Percentiles rank a stretch among this genome's conserved stretches.
phyloP scores from a whole-genome alignment of 2,888 invertebrate genomes.

The Cheilosia scutellata region DNA sequence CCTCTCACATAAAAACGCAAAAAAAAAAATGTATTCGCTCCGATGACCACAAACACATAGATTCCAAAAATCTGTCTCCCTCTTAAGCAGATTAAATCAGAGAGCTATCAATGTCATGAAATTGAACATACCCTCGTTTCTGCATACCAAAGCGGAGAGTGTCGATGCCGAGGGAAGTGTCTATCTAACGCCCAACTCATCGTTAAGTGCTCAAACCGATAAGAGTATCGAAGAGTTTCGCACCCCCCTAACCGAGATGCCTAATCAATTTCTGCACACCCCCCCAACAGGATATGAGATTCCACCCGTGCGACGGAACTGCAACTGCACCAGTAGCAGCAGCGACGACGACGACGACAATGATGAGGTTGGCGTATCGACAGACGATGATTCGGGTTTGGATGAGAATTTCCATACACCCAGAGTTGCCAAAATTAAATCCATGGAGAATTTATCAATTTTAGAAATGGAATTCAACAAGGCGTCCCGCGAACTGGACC shows the following conservation, averaged over 20 bases:
- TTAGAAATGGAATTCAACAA: conserved; percentile 83
- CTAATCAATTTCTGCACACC: conserved; percentile 78
- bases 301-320: conserved; percentile 77
- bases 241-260: conserved; percentile 82
- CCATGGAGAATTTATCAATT: conserved; percentile 83
- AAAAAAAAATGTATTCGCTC: conserved; percentile 45
- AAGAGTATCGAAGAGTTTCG: conserved; percentile 81
- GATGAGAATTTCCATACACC: conserved; percentile 84
- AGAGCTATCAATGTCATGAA: conserved; percentile 83
- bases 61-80: conserved; percentile 84
- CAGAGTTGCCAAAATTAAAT: conserved; percentile 83
- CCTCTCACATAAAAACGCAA: conserved; percentile 51
- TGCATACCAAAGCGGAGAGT: conserved; percentile 75
- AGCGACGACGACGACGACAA: conserved; percentile 76
- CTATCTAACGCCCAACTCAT: conserved; percentile 83
- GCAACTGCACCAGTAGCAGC: conserved; percentile 76
- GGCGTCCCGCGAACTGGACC: conserved; percentile 82
- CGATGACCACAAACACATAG: conserved; percentile 75
- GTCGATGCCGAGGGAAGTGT: conserved; percentile 78
- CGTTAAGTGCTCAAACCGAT: conserved; percentile 78
- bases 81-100: conserved; percentile 84
- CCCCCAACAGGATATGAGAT: conserved; percentile 72
- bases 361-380: conserved; percentile 76
- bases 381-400: conserved; percentile 82
- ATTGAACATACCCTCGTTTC: conserved; percentile 82